Evolutionary conservation across 92 coral and sea anemone species (phyloP), one percentile per base, ranked within the genome.

Genomic region (Muricea muricata): DNA sequence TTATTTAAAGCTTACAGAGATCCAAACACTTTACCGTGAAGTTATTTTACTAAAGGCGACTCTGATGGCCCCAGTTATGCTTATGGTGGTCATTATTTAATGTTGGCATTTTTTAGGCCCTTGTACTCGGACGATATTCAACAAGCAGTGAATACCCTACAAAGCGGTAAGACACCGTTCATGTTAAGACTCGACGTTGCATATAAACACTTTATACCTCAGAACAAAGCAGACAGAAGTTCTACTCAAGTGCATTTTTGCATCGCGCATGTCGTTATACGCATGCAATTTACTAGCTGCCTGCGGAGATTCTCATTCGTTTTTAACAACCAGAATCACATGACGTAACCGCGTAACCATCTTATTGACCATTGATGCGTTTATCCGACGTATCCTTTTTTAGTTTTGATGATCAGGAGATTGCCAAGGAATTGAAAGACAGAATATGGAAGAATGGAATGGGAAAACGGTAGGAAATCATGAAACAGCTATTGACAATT

Each of bases 371-470:
- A 54, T 25, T 54, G 17, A 6, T 54, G 20, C 23, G 12, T 7
- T 30, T 31, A 31, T 7, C 14, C 18, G 35, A 17, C 32, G 9
- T 34, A 14, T n/a, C 12, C 23, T 14, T 30, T 9, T 34, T 68
- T 29, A 96, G 99, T 17, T 85, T 92, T 71, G 93, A 93, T 39
- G 99, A 93, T 57, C 87, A 89, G 9, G 93, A 90, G 32, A 96
- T 96, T 37, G 96, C 99, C n/a, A 92, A 86, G 42, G 99, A 93
- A 65, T 79, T 96, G 17, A 93, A 92, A 88, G 92, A 86, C 72
- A 91, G 88, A 85, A 90, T 92, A 0, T 86, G 92, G 84, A 89
- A 75, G 29, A 87, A 89, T 42, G 91, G 94, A 28, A 90, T 91
- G 88, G 99, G 99, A 18, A 96, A 96, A 69, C 89, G 99, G 99